phyloP scores from a whole-genome alignment of 2,797 vertebrate genomes.

The Tolypeutes matacus region DNA sequence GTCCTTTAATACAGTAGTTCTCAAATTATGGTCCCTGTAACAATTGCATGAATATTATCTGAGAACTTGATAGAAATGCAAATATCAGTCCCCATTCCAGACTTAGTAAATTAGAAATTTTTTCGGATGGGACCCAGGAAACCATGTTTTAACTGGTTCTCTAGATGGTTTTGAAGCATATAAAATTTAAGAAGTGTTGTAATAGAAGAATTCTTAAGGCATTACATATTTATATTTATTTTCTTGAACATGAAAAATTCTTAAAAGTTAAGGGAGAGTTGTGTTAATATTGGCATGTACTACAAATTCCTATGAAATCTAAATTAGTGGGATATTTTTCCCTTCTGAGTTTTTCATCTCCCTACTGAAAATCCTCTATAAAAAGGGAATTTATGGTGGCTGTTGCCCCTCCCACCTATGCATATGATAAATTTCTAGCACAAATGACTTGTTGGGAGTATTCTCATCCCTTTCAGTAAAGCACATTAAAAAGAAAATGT shows the following conservation, averaged over 20 bases:
- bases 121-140: not conserved
- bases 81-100: not conserved
- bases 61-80: conserved; percentile 12
- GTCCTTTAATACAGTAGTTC: not conserved
- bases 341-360: not conserved
- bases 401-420: not conserved
- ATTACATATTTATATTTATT: not conserved
- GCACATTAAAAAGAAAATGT: not conserved
- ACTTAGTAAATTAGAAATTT: not conserved
- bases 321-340: not conserved
- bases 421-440: not conserved
- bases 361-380: not conserved
- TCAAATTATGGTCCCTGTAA: not conserved
- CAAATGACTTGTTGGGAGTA: not conserved
- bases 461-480: not conserved
- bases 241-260: conserved; percentile 21
- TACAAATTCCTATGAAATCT: not conserved
- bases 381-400: not conserved
- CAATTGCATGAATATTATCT: not conserved
- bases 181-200: not conserved
- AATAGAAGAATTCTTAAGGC: not conserved
- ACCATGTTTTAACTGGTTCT: not conserved
- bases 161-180: not conserved
- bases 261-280: not conserved
- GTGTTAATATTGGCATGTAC: not conserved